phyloP scores from a whole-genome alignment of 2,888 invertebrate species.

The Oconnorella tubifera region DNA sequence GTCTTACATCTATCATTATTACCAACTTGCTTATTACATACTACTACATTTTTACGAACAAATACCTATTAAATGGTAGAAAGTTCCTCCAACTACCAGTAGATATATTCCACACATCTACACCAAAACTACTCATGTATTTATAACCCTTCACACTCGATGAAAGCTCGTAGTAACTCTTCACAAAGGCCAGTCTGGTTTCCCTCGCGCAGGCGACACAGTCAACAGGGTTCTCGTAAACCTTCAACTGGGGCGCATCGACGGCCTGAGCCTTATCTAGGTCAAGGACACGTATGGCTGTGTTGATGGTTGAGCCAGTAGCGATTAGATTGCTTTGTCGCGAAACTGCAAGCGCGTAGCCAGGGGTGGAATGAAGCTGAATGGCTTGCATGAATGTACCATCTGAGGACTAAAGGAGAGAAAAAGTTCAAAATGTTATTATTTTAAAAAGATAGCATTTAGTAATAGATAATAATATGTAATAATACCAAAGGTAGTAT shows the following conservation, averaged over 20 bases:
- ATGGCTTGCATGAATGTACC: constrained; percentile 20
- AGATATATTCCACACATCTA: constrained; percentile 39
- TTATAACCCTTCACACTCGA: constrained; percentile 36
- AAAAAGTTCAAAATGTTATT: too few species aligned
- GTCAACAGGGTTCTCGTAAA: constrained; percentile 36
- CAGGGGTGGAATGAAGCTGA: constrained; percentile 28
- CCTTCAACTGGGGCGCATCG: constrained; percentile 11
- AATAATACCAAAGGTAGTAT: too few species aligned
- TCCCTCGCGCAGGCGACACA: constrained; percentile 29
- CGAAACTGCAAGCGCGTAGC: constrained; percentile 33
- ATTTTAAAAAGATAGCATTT: too few species aligned
- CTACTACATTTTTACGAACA: too few species aligned
- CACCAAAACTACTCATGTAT: constrained; percentile 40
- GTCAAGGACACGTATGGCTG: constrained; percentile 37
- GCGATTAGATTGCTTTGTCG: constrained; percentile 30
- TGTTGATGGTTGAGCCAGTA: constrained; percentile 36
- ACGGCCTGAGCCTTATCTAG: constrained; percentile 28
- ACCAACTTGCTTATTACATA: too few species aligned
- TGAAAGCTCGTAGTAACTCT: constrained; percentile 32
- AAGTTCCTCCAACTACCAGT: constrained; percentile 27
- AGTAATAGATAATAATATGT: too few species aligned
- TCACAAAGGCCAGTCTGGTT: constrained; percentile 33
- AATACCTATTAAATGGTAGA: constrained; percentile 31
- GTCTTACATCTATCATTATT: too few species aligned
- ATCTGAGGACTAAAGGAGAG: too few species aligned